Percentiles rank a stretch among this genome's conserved stretches.
Conservation (phyloP, 1,140 invertebrate genomes). For the Elysia chlorotica region DNA sequence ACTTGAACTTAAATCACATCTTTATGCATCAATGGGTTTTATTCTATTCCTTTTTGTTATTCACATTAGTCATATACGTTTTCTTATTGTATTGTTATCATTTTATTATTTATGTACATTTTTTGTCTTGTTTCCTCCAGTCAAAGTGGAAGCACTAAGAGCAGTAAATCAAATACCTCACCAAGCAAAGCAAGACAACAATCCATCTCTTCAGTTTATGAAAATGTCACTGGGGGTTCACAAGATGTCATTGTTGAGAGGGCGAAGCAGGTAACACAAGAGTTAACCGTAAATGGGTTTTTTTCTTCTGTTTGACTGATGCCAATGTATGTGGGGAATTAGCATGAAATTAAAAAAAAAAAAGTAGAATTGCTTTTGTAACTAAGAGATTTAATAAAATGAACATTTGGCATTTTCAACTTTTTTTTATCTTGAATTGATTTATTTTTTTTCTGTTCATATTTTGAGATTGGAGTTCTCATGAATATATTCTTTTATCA, state of each 20-base stretch:
- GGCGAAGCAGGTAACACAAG: conserved; percentile 87
- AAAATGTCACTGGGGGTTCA: conserved; percentile 62
- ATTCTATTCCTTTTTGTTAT: neutral
- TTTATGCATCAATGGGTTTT: neutral
- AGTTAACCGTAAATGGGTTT: no score
- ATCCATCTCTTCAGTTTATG: conserved; percentile 65
- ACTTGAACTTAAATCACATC: neutral
- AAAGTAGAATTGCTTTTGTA: no score
- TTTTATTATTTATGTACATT: neutral
- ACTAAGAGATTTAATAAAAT: no score
- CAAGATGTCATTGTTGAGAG: conserved; percentile 85
- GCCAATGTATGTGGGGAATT: no score
- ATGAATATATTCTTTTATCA: neutral
- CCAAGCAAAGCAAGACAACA: conserved; percentile 38
- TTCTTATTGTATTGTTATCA: neutral
- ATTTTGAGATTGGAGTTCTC: no score
- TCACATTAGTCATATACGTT: neutral
- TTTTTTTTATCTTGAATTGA: no score
- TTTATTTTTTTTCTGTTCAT: no score
- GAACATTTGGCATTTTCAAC: no score
- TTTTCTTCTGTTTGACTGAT: no score
- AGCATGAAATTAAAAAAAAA: no score
- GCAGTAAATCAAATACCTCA: conserved; percentile 29
- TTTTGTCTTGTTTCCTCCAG: neutral
- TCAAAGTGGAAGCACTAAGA: conserved; percentile 1